phyloP scores from a whole-genome alignment of 2,113 vertebrate species.

The Erpornis zantholeuca region DNA sequence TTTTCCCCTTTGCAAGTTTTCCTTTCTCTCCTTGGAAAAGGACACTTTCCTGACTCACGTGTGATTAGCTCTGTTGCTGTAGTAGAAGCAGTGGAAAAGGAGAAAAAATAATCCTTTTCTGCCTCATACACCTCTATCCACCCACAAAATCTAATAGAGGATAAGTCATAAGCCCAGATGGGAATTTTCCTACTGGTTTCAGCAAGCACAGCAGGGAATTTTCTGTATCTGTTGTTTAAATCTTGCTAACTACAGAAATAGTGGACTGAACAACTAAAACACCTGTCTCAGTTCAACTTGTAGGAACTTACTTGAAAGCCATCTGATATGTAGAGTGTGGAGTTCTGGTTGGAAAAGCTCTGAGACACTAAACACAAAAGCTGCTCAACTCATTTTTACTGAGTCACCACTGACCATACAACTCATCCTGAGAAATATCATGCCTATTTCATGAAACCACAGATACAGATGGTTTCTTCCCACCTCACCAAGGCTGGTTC shows the following conservation, averaged over 20 bases:
- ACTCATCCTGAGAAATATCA: background rate
- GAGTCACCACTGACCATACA: background rate
- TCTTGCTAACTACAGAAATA: background rate
- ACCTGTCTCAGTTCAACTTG: background rate
- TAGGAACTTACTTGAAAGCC: background rate
- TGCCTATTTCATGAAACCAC: background rate
- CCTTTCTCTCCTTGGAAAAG: background rate
- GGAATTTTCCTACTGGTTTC: background rate
- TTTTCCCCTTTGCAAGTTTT: background rate
- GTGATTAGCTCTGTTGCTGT: background rate
- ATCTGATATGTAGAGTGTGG: background rate
- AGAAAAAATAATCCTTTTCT: background rate
- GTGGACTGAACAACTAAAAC: background rate
- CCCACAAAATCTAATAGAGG: background rate
- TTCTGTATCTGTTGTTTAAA: background rate
- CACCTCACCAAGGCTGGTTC: background rate
- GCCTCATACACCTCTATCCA: background rate
- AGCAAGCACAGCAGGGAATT: background rate
- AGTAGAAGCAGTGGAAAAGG: background rate
- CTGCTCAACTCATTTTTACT: background rate
- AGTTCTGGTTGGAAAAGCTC: background rate
- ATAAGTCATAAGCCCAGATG: background rate
- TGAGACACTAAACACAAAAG: background rate
- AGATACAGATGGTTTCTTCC: slow-evolving; percentile 47
- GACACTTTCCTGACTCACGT: background rate